Evolutionary conservation across 1,140 invertebrate genomes (phyloP).

Genomic region (Tigriopus japonicus): DNA sequence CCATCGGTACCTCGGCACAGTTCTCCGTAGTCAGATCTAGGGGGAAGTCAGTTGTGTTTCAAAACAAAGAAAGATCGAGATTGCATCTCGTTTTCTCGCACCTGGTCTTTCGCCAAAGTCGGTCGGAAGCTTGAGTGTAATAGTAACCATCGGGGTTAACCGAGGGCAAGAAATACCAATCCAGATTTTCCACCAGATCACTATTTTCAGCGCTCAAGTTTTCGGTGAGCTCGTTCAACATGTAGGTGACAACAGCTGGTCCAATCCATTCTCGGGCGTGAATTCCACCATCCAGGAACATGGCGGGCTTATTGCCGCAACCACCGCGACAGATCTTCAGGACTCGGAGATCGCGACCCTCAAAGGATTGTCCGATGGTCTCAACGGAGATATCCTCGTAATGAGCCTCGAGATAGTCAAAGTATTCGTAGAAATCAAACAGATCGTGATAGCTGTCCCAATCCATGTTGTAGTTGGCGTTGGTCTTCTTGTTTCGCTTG

Average conservation of each 20-base stretch:
- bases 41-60: too few species aligned
- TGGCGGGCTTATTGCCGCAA: neutral
- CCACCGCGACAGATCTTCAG: constrained; percentile 5
- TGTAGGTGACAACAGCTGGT: constrained; percentile 61
- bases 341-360: constrained; percentile 4
- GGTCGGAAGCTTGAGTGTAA: neutral
- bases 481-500: neutral
- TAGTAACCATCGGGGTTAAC: constrained; percentile 19
- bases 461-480: neutral
- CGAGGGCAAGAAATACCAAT: constrained; percentile 30
- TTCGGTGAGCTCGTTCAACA: constrained; percentile 29
- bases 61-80: too few species aligned
- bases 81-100: too few species aligned
- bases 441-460: neutral
- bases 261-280: constrained; percentile 85
- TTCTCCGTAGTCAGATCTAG: constrained; percentile 10
- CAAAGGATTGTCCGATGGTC: neutral
- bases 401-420: neutral
- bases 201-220: neutral
- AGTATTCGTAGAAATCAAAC: neutral
- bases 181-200: constrained; percentile 36
- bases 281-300: constrained; percentile 12
- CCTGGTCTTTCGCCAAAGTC: too few species aligned
- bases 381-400: neutral
- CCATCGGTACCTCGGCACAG: constrained; percentile 21